These are phyloP conservation scores for Cacoxenus indagator DNA, from an alignment of 2,888 invertebrate genomes.

Conservation along the genomic window DNA sequence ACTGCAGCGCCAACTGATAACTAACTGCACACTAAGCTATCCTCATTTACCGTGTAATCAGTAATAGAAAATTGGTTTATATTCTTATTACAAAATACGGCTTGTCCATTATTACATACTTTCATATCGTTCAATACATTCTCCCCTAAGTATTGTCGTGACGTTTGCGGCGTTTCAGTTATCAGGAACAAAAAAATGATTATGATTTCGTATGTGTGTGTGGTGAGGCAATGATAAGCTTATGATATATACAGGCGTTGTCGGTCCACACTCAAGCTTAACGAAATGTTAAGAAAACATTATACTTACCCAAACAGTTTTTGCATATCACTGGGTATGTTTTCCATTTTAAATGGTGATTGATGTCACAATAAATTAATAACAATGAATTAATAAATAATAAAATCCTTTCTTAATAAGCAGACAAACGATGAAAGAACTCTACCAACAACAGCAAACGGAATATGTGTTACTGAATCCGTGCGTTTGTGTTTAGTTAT, in stretches of 20 bases:
- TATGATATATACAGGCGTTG: not conserved
- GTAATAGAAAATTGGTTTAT: no score
- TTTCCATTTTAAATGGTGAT: constrained; percentile 46
- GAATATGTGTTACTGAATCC: not conserved
- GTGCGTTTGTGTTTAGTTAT: not conserved
- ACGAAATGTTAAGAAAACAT: not conserved
- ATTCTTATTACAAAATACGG: not conserved
- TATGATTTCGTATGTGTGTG: no score
- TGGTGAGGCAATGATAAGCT: constrained; percentile 24
- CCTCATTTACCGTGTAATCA: not conserved
- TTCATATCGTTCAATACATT: not conserved
- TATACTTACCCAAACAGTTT: constrained; percentile 60
- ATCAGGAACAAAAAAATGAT: constrained; percentile 24
- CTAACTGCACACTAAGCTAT: not conserved
- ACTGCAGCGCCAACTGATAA: not conserved
- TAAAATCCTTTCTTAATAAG: no score
- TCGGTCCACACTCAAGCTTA: constrained; percentile 1
- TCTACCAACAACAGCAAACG: not conserved
- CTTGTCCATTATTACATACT: not conserved
- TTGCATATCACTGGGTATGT: constrained; percentile 52
- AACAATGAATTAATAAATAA: not conserved
- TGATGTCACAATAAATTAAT: not conserved
- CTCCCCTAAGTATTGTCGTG: not conserved
- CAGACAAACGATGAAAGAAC: no score
- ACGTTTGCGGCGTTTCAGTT: constrained; percentile 3